phyloP scores from a whole-genome alignment of 1,140 invertebrate species.

The Neomicropteryx cornuta region DNA sequence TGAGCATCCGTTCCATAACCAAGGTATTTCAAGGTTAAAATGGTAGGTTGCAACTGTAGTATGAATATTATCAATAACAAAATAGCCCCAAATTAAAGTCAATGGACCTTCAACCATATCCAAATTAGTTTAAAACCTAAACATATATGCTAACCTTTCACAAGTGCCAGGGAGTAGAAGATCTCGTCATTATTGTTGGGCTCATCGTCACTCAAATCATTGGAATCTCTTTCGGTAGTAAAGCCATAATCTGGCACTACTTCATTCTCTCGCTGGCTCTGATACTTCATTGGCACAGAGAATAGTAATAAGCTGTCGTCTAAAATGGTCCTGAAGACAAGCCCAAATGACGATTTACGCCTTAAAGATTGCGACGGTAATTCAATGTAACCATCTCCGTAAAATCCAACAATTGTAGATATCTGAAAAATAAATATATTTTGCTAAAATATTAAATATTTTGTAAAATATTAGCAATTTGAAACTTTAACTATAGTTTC shows the following conservation, averaged over 20 bases:
- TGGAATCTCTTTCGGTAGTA: constrained; percentile 12
- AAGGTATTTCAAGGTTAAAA: too few species aligned
- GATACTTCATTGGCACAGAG: constrained; percentile 53
- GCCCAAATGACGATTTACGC: constrained; percentile 54
- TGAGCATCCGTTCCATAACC: too few species aligned
- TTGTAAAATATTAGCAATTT: constrained; percentile 2
- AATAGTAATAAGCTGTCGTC: constrained; percentile 60
- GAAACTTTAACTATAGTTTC: too few species aligned
- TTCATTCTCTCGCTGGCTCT: constrained; percentile 29
- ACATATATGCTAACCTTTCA: constrained; percentile 22
- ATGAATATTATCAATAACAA: too few species aligned
- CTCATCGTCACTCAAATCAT: constrained; percentile 18
- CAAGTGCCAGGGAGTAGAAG: constrained; percentile 24
- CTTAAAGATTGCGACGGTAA: constrained; percentile 52
- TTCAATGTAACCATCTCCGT: constrained; percentile 70
- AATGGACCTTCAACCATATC: too few species aligned
- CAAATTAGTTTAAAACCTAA: background rate
- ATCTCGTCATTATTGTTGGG: constrained; percentile 27
- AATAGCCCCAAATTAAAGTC: background rate
- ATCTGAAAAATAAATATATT: constrained; percentile 35
- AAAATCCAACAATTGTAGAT: constrained; percentile 55
- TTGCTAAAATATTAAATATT: constrained; percentile 4
- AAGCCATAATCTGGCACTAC: constrained; percentile 21
- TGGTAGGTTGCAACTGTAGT: too few species aligned
- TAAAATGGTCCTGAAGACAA: constrained; percentile 68